Evolutionary conservation across 2,797 vertebrate species (phyloP), one percentile per base, ranked within the genome.

Genomic region (Scolopax bukidnonensis): DNA sequence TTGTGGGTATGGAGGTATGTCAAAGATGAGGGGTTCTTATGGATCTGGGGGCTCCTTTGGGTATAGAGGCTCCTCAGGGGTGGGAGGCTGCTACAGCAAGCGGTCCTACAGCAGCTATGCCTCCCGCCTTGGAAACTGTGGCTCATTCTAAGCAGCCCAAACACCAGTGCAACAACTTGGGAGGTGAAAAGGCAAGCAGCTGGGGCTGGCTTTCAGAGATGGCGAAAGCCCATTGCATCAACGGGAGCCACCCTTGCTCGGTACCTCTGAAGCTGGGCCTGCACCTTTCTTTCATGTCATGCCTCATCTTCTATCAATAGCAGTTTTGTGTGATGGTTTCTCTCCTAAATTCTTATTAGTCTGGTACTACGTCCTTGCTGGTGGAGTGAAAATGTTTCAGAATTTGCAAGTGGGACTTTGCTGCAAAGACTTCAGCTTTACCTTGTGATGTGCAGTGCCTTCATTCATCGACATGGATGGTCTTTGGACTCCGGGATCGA

Each of bases 121-220:
- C 0, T 87, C 88, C 53, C 15, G 4, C 28, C 12, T 83, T 76
- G 73, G 89, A 7, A 78, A 48, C 41, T 63, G 32, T 12, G 36
- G 80, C 32, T 88, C 21, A 0, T 86, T 38, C 41, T 90, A 32
- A 88, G 13, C 21, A 12, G 8, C 41, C 13, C 1, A 0, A 73
- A 73, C 17, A 38, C 3, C 67, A 1, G 1, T 56, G 16, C 16
- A n/a, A 15, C 51, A 3, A 0, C 24, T 13, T 0, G 0, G 32
- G 25, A 45, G 69, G 4, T 2, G 51, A 41, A 57, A 69, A 38
- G 0, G 0, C 20, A 1, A 54, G 0, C 4, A 3, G 45, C 76
- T 61, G 54, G 24, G 38, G 7, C 25, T 50, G 81, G 65, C n/a
- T 77, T n/a, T 54, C 36, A 3, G 14, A 32, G 57, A 9, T 76